These are phyloP conservation scores for Scaptomyza parva DNA, from an alignment of 2,888 invertebrate genomes.

Conservation along the genomic window DNA sequence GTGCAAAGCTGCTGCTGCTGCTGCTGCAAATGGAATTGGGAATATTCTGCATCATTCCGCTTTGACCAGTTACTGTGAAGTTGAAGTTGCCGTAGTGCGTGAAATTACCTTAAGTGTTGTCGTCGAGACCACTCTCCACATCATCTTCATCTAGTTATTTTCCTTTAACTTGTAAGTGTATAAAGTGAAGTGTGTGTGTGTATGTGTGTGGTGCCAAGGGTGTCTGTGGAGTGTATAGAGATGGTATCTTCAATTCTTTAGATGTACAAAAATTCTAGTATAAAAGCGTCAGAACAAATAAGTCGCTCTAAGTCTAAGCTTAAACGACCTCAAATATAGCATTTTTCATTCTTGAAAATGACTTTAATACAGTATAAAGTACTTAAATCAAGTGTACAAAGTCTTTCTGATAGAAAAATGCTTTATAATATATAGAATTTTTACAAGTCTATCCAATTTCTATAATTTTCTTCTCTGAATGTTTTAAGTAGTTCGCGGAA, in stretches of 20 bases:
- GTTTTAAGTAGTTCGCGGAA: background rate
- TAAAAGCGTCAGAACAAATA: too few relatives aligned
- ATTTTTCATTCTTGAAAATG: background rate
- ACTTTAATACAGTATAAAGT: background rate
- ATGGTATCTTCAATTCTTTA: background rate
- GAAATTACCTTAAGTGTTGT: constrained; percentile 83
- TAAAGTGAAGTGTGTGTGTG: background rate
- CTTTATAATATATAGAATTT: too few relatives aligned
- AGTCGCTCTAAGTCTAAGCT: too few relatives aligned
- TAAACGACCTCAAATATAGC: background rate
- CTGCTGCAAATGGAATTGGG: constrained; percentile 6
- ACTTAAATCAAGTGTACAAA: background rate
- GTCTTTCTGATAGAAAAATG: too few relatives aligned
- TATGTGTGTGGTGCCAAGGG: background rate
- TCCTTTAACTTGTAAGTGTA: constrained; percentile 10
- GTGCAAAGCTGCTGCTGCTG: background rate
- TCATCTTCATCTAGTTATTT: background rate
- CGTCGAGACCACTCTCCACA: constrained; percentile 7
- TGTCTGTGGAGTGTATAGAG: background rate
- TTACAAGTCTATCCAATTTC: too few relatives aligned
- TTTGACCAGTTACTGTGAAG: constrained; percentile 6
- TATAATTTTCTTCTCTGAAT: background rate
- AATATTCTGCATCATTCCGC: background rate
- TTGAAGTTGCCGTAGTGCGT: constrained; percentile 71
- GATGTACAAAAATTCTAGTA: too few relatives aligned